Percentiles rank a stretch among this genome's conserved stretches.
Conservation (phyloP, 2,113 vertebrate genomes). For the Mixornis gularis region DNA sequence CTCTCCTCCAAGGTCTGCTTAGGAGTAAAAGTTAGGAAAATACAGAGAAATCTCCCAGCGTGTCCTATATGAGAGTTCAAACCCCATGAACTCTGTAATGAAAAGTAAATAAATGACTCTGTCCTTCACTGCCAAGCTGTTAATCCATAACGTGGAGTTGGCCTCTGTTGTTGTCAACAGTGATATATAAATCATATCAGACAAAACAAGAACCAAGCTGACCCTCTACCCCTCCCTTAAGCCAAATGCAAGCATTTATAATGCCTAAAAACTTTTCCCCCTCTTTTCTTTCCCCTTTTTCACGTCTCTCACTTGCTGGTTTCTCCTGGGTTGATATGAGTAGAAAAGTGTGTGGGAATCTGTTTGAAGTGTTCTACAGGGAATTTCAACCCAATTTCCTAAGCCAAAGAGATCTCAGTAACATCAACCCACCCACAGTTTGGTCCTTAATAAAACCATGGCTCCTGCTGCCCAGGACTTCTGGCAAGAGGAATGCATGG, state of each 20-base stretch:
- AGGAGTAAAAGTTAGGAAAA: not conserved
- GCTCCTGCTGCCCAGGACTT: not conserved
- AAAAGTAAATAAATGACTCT: constrained; percentile 37
- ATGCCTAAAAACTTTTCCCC: not conserved
- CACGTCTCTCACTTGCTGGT: not conserved
- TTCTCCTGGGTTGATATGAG: not conserved
- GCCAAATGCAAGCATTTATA: not conserved
- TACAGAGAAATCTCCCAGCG: not conserved
- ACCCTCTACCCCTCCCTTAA: not conserved
- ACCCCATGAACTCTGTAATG: constrained; percentile 1
- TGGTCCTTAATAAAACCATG: not conserved
- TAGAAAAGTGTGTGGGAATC: not conserved
- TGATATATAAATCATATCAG: not conserved
- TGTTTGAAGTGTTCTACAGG: not conserved
- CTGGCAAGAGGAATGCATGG: not conserved
- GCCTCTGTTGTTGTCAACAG: constrained; percentile 12
- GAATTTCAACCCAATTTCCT: not conserved
- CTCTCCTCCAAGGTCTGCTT: not conserved
- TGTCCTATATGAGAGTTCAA: not conserved
- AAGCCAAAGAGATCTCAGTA: not conserved
- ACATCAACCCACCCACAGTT: not conserved
- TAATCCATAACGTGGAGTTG: constrained; percentile 13
- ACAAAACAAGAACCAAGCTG: not conserved
- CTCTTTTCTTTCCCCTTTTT: not conserved
- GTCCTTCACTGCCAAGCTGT: constrained; percentile 31